Base-by-base conservation (phyloP, 2,113 vertebrate species). In the Montifringilla adamsi region DNA sequence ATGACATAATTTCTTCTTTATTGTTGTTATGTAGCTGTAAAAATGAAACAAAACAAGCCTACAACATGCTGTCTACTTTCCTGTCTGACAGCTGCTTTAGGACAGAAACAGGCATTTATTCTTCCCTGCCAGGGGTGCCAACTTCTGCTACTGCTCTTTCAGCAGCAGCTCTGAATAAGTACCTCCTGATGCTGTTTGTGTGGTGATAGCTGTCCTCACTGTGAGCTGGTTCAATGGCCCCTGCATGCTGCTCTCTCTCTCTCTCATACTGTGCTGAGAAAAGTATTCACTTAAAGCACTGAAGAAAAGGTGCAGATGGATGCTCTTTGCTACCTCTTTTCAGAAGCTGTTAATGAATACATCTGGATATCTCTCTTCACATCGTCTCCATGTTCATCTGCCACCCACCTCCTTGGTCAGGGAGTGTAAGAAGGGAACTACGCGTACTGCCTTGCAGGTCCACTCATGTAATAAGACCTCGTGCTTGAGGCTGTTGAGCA, bases 21-120 rank as follows among this genome's bases (percentile, higher is more conserved):
- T 81, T 93, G 84, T 46, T 47, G 10, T 63, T 80, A 70, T 74
- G 72, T 77, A 59, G 33, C 56, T 81, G 56, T 69, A 79, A 92
- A 96, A 92, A 88, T 35, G 19, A 92, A 93, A 91, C 30, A 37
- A 88, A 92, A 90, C 50, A 74, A 89, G 18, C 52, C 75, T 70
- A 68, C 24, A 92, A 46, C 33, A 50, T 70, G 15, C 75, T 90
- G 72, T 75, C 75, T 92, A 24, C 63, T 93, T 69, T 91, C 43
- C 50, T 41, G 67, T 84, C 79, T 94, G 82, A 73, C 47, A 88
- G 74, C 39, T 86, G 76, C 52, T 91, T 80, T 90, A 67, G 60
- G 30, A 91, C 56, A 84, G n/a, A 93, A 90, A 27, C 19, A 86
- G 60, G n/a, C 64, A 86, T 90, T 95, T 82, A 86, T 90, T 88